Percentiles rank a stretch among this genome's conserved stretches.
Conservation (phyloP, 2,113 vertebrate genomes). For the Eulemur rufifrons region DNA sequence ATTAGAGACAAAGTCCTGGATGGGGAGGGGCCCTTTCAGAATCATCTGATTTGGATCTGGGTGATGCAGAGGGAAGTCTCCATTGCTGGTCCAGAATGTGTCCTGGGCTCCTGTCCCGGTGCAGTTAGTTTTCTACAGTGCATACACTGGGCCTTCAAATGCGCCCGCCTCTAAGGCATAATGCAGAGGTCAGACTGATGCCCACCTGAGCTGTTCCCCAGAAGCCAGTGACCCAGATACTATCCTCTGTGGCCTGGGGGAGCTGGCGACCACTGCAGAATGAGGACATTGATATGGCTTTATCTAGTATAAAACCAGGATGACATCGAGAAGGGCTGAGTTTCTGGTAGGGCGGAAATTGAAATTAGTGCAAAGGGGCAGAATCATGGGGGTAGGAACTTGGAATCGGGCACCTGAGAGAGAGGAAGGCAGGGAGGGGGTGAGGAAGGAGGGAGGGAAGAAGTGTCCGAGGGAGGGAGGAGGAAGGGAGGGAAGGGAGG, state of each 20-base stretch:
- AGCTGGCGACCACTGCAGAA: background rate
- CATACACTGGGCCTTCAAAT: background rate
- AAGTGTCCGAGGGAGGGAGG: background rate
- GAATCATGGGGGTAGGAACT: background rate
- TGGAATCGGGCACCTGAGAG: background rate
- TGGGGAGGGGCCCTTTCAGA: background rate
- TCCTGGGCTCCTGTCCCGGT: background rate
- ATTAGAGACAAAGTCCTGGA: background rate
- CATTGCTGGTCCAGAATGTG: background rate
- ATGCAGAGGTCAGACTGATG: background rate
- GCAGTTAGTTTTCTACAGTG: background rate
- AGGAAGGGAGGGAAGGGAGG: background rate
- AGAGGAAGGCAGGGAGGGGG: background rate
- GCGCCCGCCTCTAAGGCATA: background rate
- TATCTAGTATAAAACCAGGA: background rate
- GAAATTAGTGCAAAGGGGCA: background rate
- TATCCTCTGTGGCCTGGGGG: background rate
- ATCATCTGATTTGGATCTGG: background rate
- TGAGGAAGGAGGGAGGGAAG: background rate
- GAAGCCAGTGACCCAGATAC: background rate
- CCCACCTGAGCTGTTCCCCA: background rate
- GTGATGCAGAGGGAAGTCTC: background rate
- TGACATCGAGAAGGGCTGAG: background rate
- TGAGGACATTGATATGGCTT: background rate
- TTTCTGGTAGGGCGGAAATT: background rate